Conservation (phyloP, 37 sponge, comb jelly and placozoan species). For the Spongia lamella region DNA sequence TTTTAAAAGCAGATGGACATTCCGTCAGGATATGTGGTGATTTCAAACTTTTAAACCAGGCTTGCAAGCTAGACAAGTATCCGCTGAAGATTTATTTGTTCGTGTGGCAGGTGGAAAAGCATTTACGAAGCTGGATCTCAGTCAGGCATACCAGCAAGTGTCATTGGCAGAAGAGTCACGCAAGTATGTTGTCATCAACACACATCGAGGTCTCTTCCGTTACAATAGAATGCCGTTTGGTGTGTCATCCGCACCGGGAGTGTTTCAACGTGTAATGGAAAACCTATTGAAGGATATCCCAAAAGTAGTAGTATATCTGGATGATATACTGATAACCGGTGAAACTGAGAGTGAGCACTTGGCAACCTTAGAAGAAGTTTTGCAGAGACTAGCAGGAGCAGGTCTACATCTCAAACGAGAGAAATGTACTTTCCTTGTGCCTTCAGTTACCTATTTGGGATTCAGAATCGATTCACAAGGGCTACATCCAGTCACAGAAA, state of each 20-base stretch:
- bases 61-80: not conserved
- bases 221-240: too few relatives aligned
- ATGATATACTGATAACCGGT: slow-evolving; percentile 31
- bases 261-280: slow-evolving; percentile 16
- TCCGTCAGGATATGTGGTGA: too few relatives aligned
- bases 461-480: slow-evolving; percentile 15
- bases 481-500: too few relatives aligned
- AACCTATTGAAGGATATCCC: slow-evolving; percentile 24
- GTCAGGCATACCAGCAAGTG: slow-evolving; percentile 15
- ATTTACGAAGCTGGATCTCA: slow-evolving; percentile 18
- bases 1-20: not conserved
- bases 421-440: slow-evolving; percentile 14
- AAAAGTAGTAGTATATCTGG: slow-evolving; percentile 4
- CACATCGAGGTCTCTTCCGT: slow-evolving; percentile 13
- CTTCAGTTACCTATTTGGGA: slow-evolving; percentile 6
- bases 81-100: too few relatives aligned
- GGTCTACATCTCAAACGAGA: not conserved
- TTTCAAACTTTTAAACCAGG: not conserved
- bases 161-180: not conserved
- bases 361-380: not conserved
- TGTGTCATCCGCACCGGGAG: slow-evolving; percentile 5
- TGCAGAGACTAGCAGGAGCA: not conserved
- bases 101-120: not conserved
- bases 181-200: slow-evolving; percentile 9
- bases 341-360: slow-evolving; percentile 1